Evolutionary conservation across 2,797 vertebrate genomes (phyloP).

Genomic region (Nannoperca australis): DNA sequence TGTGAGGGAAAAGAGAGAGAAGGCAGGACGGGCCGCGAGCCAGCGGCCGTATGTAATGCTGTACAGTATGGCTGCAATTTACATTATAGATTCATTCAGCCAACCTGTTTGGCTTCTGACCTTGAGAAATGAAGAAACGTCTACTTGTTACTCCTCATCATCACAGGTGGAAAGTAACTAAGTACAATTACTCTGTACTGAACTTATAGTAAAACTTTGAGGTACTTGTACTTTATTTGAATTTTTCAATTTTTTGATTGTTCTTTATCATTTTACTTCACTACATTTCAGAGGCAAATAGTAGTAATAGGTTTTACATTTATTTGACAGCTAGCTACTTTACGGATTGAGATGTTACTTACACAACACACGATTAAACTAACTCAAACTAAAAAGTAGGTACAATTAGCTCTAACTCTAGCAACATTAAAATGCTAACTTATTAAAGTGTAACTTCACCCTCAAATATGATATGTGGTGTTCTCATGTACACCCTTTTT

Average conservation of each 20-base stretch:
- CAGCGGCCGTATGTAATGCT: conserved; percentile 1
- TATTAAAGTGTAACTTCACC: too few species aligned
- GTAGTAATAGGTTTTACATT: neutral
- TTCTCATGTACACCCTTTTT: too few species aligned
- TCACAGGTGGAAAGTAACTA: neutral
- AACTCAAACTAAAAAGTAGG: neutral
- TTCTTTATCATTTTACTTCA: neutral
- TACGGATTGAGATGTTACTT: too few species aligned
- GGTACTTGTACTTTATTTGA: too few species aligned
- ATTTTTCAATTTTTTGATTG: too few species aligned
- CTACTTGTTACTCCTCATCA: neutral
- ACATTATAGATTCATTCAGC: neutral
- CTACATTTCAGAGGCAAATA: neutral
- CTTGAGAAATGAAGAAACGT: neutral
- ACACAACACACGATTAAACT: too few species aligned
- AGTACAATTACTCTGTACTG: neutral
- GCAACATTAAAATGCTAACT: too few species aligned
- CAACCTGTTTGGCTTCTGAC: neutral
- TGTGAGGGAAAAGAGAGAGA: neutral
- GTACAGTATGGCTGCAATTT: neutral
- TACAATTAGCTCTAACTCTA: too few species aligned
- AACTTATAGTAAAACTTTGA: neutral
- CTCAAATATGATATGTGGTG: too few species aligned
- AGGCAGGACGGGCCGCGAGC: neutral
- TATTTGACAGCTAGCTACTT: neutral